Conservation (phyloP, 1,140 invertebrate species). For the Agrypnia vestita region DNA sequence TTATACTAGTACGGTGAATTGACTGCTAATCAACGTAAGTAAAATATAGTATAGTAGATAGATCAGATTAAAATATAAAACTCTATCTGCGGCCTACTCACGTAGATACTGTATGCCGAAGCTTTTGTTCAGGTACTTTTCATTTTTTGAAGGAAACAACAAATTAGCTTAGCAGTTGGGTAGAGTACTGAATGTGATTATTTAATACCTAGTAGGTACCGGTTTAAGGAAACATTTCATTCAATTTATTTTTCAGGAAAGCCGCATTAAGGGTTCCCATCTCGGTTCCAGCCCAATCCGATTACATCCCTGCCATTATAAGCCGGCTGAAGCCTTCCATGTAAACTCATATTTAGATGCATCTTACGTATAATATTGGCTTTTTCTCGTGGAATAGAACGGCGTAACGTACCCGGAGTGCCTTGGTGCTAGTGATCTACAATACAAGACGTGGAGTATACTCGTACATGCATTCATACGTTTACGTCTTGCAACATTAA, state of each 20-base stretch:
- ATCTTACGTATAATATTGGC: conserved; percentile 35
- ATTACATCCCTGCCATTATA: conserved; percentile 40
- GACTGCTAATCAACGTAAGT: no score
- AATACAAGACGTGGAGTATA: conserved; percentile 3
- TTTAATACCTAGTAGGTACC: no score
- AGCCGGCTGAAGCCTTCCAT: conserved; percentile 22
- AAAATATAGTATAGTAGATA: no score
- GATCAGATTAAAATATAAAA: no score
- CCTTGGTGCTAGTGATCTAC: not conserved
- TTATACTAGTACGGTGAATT: no score
- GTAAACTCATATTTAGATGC: conserved; percentile 38
- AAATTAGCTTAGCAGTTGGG: no score
- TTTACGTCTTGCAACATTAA: not conserved
- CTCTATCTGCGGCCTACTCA: no score
- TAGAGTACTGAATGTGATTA: no score
- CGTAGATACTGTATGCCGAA: not conserved
- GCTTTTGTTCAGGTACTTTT: not conserved
- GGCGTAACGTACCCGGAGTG: not conserved
- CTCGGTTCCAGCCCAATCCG: conserved; percentile 31
- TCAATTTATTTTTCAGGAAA: conserved; percentile 38
- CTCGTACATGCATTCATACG: no score
- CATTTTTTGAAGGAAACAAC: no score
- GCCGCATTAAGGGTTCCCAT: conserved; percentile 34
- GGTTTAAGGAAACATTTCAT: not conserved
- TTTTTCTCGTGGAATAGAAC: conserved; percentile 25